phyloP scores from a whole-genome alignment of 2,888 invertebrate genomes.

The Phymatocera aterrima region DNA sequence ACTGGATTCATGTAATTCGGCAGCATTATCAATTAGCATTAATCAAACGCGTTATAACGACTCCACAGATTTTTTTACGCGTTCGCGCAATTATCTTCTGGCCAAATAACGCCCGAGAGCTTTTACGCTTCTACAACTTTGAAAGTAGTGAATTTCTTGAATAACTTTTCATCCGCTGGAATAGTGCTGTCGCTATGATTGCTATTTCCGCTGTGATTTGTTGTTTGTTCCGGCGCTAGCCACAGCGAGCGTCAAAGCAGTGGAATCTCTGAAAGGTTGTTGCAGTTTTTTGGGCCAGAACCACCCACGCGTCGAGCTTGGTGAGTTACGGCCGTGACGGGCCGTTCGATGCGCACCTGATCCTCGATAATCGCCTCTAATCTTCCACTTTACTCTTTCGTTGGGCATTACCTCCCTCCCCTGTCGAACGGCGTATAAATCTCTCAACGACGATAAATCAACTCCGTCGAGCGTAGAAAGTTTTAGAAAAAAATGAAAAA shows the following conservation, averaged over 20 bases:
- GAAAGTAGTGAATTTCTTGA: neutral
- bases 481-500: conserved; percentile 50
- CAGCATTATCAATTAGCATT: conserved; percentile 34
- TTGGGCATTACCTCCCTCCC: conserved; percentile 61
- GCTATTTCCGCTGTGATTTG: neutral
- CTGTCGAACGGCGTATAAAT: conserved; percentile 66
- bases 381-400: conserved; percentile 73
- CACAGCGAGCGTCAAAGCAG: neutral
- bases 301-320: conserved; percentile 70
- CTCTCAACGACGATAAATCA: conserved; percentile 67
- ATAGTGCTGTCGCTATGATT: neutral
- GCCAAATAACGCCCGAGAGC: neutral
- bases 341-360: conserved; percentile 66
- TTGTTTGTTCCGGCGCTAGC: conserved; percentile 10
- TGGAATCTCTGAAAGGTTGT: conserved; percentile 14
- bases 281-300: conserved; percentile 51
- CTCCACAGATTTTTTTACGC: neutral
- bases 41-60: neutral
- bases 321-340: conserved; percentile 69
- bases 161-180: neutral
- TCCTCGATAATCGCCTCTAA: conserved; percentile 73
- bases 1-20: conserved; percentile 29
- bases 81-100: neutral
- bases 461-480: conserved; percentile 63
- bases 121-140: neutral